These are phyloP conservation scores for Eidolon dupreanum DNA, from an alignment of 2,797 vertebrate species.

Conservation along the genomic window DNA sequence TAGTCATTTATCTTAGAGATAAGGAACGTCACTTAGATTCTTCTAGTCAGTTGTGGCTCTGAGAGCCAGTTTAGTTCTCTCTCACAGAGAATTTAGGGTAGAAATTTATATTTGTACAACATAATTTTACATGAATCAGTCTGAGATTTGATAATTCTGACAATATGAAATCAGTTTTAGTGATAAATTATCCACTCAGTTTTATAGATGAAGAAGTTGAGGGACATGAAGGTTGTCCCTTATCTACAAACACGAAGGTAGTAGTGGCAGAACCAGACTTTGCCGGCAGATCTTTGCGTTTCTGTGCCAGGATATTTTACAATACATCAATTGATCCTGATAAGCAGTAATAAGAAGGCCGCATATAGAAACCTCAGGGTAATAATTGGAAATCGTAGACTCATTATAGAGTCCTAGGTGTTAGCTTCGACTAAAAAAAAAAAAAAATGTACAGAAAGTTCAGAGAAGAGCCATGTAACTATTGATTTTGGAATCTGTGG, in stretches of 20 bases:
- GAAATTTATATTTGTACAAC: not conserved
- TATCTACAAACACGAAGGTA: not conserved
- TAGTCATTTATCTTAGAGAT: not conserved
- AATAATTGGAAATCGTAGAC: not conserved
- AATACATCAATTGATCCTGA: not conserved
- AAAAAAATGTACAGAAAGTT: conserved; percentile 1
- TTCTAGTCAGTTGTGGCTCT: not conserved
- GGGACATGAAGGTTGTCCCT: not conserved
- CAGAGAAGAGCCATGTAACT: not conserved
- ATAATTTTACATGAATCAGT: not conserved
- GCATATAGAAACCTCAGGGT: not conserved
- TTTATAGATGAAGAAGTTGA: not conserved
- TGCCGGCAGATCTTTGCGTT: not conserved
- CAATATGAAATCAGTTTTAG: not conserved
- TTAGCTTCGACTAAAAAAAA: not conserved
- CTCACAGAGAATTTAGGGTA: not conserved
- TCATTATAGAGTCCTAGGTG: not conserved
- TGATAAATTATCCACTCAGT: not conserved
- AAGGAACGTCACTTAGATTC: not conserved
- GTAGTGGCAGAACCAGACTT: not conserved
- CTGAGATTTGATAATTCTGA: not conserved
- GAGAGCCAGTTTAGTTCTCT: not conserved
- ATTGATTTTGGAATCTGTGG: not conserved
- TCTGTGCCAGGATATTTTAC: not conserved
- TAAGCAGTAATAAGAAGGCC: not conserved